phyloP scores from a whole-genome alignment of 2,888 invertebrate genomes.

The Plagodis pulveraria region DNA sequence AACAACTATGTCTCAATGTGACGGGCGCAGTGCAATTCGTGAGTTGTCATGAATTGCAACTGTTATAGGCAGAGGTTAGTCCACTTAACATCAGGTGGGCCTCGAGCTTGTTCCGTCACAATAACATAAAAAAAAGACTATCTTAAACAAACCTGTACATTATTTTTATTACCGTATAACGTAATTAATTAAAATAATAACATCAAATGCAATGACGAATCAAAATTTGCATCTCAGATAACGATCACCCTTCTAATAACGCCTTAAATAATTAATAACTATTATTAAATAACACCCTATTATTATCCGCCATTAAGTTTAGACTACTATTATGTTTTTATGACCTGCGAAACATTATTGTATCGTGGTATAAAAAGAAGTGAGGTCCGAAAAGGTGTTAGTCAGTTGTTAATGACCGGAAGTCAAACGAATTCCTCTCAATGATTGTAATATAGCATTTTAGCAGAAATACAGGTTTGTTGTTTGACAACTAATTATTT shows the following conservation, averaged over 20 bases:
- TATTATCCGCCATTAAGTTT: slow-evolving; percentile 19
- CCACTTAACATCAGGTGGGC: no score
- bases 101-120: no score
- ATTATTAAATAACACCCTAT: slow-evolving; percentile 23
- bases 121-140: no score
- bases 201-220: slow-evolving; percentile 34
- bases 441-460: neutral
- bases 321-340: slow-evolving; percentile 19
- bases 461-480: no score
- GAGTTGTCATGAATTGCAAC: no score
- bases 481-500: no score
- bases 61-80: no score
- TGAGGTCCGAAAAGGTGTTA: neutral
- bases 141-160: no score
- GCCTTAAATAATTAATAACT: slow-evolving; percentile 30
- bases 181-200: slow-evolving; percentile 17
- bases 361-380: neutral
- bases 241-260: slow-evolving; percentile 31
- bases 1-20: no score
- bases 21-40: no score
- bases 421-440: neutral
- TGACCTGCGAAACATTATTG: neutral
- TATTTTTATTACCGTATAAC: no score
- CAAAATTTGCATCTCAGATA: slow-evolving; percentile 36
- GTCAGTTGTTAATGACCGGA: neutral